Percentiles rank a stretch among this genome's conserved stretches.
Evolutionary conservation across 2,113 vertebrate genomes (phyloP).

Genomic region (Hylia prasina): DNA sequence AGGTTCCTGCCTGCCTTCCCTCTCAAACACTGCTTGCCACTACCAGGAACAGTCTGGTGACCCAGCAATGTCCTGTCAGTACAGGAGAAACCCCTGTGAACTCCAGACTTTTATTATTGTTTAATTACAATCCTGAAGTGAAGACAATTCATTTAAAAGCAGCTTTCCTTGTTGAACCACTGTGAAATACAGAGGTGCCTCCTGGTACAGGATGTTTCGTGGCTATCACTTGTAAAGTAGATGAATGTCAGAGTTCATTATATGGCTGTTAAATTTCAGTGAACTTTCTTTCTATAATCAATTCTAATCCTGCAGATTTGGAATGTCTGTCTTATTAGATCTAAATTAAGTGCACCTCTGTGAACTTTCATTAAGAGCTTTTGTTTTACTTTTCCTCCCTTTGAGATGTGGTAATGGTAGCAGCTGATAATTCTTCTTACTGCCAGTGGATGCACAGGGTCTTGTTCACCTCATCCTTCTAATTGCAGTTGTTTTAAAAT

Average conservation of each 20-base stretch:
- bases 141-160: neutral
- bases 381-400: neutral
- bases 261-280: neutral
- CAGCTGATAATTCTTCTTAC: neutral
- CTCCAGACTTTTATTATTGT: neutral
- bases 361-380: conserved; percentile 12
- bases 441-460: neutral
- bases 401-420: neutral
- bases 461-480: neutral
- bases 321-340: neutral
- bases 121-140: neutral
- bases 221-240: neutral
- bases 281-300: neutral
- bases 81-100: neutral
- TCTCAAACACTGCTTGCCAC: neutral
- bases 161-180: neutral
- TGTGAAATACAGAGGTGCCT: neutral
- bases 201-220: neutral
- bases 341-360: conserved; percentile 24
- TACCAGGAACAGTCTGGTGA: neutral
- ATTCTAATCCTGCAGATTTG: neutral
- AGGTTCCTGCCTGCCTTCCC: neutral
- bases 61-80: neutral
- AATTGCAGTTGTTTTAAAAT: conserved; percentile 44
- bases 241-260: neutral